Evolutionary conservation across 1,140 invertebrate species (phyloP), one percentile per base, ranked within the genome.

Genomic region (Leptinotarsa undecemlineata): DNA sequence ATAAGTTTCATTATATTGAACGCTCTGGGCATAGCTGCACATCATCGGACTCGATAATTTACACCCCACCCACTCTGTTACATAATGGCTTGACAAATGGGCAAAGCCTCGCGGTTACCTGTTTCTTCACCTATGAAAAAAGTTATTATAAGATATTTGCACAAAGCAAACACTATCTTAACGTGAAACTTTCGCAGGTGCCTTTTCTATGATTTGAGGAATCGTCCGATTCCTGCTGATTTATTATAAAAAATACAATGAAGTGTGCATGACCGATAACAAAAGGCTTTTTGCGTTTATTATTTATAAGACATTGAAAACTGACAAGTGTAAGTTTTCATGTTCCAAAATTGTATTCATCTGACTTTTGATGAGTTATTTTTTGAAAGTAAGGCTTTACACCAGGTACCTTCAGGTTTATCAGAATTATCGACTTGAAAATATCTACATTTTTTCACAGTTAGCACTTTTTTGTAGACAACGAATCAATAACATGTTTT

Each of bases 41-140:
- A 48, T 70, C 68, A 70, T 57, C 68, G 51, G 48, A 57, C 33
- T 42, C 33, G 68, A 70, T 70, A 60, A 70, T 70, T 70, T 70
- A 70, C 68, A 70, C 68, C 68, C 26, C 68, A 70, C 68, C 68
- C 42, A 68, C 68, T 57, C 20, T 48, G 14, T 23, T 70, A 57
- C 51, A 48, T 70, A 21, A 70, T 48, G 14, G 21, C 20, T 48
- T 57, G 68, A 70, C 68, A 70, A 70, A 70, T 70, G 68, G 51
- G 47, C 68, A 57, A 48, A 21, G 68, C 48, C n/a, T 13, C 67
- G 26, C n/a, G 20, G 67, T 33, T 42, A 42, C 33, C 33, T 42
- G 33, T 42, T 42, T 42, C 8, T 11, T 57, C n/a, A 19, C n/a
- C n/a, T 8, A 4, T 57, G 51, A 57, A n/a, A 57, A 57, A 57